A percentile compares a stretch with the other conserved stretches of the same genome.
These are phyloP conservation scores for Copidosoma aretas DNA, from an alignment of 2,888 invertebrate genomes.

Conservation along the genomic window DNA sequence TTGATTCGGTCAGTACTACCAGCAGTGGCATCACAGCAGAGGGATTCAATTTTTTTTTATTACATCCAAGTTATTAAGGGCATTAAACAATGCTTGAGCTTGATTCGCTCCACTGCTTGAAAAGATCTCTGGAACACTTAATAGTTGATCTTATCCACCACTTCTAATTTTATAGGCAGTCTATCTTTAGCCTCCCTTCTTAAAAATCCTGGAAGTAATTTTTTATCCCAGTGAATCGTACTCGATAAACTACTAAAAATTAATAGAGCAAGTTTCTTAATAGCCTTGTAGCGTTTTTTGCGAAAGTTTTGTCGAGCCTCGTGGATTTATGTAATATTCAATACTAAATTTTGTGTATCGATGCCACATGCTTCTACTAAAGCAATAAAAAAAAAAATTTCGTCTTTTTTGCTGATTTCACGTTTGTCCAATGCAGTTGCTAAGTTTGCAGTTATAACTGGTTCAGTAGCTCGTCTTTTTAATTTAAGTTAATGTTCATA, in stretches of 20 bases:
- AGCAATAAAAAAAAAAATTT: neutral
- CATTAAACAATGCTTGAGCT: neutral
- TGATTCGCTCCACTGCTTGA: neutral
- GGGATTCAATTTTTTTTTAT: neutral
- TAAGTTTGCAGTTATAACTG: neutral
- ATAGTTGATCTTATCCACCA: neutral
- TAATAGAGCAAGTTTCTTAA: slow-evolving; percentile 3
- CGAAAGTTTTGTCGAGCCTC: neutral
- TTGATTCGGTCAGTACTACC: neutral
- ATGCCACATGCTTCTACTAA: neutral
- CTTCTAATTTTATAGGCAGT: neutral
- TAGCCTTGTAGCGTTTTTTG: neutral
- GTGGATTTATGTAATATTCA: neutral
- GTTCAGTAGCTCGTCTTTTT: neutral
- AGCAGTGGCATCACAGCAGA: neutral
- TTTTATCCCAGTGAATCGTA: neutral
- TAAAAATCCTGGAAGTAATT: neutral
- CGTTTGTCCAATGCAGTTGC: neutral
- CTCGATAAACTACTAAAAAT: neutral
- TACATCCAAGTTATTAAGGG: neutral
- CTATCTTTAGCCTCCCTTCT: neutral
- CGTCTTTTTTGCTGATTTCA: neutral
- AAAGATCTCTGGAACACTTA: neutral
- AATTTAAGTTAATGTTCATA: neutral
- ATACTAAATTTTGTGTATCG: neutral